These are phyloP conservation scores for Trichacis sp. DNA, from an alignment of 2,888 invertebrate genomes.

Conservation along the genomic window DNA sequence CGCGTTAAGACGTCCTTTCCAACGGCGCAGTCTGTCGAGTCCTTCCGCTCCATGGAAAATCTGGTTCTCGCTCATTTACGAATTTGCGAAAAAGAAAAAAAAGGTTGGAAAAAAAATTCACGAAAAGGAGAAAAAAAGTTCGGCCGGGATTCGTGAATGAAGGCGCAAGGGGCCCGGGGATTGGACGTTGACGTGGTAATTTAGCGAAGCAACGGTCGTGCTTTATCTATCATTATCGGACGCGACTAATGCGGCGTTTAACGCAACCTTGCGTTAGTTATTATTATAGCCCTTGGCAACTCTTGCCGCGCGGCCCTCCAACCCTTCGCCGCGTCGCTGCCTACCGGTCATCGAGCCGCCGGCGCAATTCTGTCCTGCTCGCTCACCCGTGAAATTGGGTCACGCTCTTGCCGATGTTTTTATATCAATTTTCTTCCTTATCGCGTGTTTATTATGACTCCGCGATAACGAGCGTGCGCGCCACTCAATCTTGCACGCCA, in stretches of 20 bases:
- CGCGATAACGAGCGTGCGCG: constrained; percentile 22
- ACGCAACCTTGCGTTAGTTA: constrained; percentile 59
- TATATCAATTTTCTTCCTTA: constrained; percentile 41
- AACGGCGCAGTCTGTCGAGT: constrained; percentile 31
- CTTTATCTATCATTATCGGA: constrained; percentile 58
- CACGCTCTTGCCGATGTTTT: constrained; percentile 31
- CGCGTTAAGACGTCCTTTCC: constrained; percentile 33
- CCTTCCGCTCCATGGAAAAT: constrained; percentile 6
- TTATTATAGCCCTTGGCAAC: constrained; percentile 60
- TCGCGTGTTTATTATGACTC: constrained; percentile 8
- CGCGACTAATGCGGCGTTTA: constrained; percentile 62
- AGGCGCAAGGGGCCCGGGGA: neutral
- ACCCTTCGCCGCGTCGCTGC: constrained; percentile 24
- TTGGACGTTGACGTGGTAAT: constrained; percentile 46
- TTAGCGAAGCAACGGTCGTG: constrained; percentile 49
- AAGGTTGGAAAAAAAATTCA: neutral
- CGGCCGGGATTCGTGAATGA: neutral
- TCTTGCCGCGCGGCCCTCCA: constrained; percentile 22
- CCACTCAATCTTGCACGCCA: constrained; percentile 7
- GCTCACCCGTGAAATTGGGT: constrained; percentile 42
- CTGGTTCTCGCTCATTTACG: constrained; percentile 1
- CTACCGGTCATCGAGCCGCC: constrained; percentile 39
- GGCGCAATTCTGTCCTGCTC: constrained; percentile 45
- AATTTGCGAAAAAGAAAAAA: neutral
- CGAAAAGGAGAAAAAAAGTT: neutral